Percentiles rank a stretch among this genome's conserved stretches.
Conservation (phyloP, 2,888 invertebrate species). For the Parochlus steinenii region DNA sequence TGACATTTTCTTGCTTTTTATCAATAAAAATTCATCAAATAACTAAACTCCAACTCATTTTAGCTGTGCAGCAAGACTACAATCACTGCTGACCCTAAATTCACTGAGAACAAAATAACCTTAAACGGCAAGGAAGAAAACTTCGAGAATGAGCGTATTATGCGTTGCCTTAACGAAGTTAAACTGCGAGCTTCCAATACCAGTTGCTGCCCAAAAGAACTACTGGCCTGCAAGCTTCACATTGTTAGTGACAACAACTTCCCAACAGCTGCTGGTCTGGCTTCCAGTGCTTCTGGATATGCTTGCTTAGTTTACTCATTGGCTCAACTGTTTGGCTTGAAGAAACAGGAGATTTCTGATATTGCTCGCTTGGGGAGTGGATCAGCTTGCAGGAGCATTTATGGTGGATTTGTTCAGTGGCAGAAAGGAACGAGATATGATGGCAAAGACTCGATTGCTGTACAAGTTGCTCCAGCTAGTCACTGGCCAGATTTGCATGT, state of each 20-base stretch:
- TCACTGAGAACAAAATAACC: constrained; percentile 69
- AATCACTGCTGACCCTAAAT: constrained; percentile 51
- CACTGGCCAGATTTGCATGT: constrained; percentile 89
- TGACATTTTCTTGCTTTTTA: constrained; percentile 15
- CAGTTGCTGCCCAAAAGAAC: constrained; percentile 19
- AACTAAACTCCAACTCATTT: constrained; percentile 16
- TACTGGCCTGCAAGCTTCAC: constrained; percentile 53
- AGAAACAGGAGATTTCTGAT: constrained; percentile 56
- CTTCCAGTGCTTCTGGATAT: constrained; percentile 96
- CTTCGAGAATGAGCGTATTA: constrained; percentile 41
- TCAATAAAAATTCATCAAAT: not conserved
- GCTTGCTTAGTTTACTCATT: constrained; percentile 78
- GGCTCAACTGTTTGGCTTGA: constrained; percentile 54
- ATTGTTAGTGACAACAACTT: constrained; percentile 91
- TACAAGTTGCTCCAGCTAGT: constrained; percentile 48
- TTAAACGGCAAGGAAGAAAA: constrained; percentile 70
- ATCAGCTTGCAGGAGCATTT: constrained; percentile 88
- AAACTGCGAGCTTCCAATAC: constrained; percentile 28
- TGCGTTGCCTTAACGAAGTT: constrained; percentile 22
- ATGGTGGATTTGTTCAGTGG: constrained; percentile 94
- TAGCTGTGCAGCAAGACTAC: constrained; percentile 86
- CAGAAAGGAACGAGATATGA: constrained; percentile 44
- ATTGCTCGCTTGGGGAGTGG: constrained; percentile 83
- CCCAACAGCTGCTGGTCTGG: constrained; percentile 94
- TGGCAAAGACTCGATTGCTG: constrained; percentile 62